Evolutionary conservation across 2,113 vertebrate species (phyloP).

Genomic region (Orycteropus afer): DNA sequence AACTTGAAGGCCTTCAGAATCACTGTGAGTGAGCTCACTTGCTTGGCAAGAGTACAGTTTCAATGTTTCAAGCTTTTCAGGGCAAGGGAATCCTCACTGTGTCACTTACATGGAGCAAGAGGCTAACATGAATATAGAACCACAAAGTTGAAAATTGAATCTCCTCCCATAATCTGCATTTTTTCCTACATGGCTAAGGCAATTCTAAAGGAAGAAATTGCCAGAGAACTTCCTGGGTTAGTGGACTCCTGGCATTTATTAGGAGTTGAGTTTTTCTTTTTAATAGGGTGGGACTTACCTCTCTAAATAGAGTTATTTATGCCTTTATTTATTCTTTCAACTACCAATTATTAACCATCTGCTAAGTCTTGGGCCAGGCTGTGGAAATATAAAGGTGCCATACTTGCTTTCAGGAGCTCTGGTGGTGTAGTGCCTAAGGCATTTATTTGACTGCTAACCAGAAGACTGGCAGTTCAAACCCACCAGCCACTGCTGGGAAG

Average conservation of each 20-base stretch:
- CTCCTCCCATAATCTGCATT: background rate
- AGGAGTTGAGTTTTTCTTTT: background rate
- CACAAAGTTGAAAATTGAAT: background rate
- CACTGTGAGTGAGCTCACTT: background rate
- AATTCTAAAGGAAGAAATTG: background rate
- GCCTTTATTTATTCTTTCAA: constrained; percentile 16
- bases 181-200: background rate
- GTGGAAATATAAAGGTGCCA: background rate
- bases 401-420: background rate
- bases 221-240: background rate
- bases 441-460: no score
- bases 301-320: background rate
- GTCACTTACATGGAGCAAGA: background rate
- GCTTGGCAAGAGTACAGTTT: background rate
- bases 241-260: constrained; percentile 5
- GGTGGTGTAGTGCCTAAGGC: no score
- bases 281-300: background rate
- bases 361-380: background rate
- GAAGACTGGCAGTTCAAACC: no score
- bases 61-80: constrained; percentile 13
- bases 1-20: background rate
- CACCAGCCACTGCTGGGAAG: no score
- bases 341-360: background rate
- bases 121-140: background rate
- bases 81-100: background rate